Evolutionary conservation across 2,888 invertebrate genomes (phyloP).

Genomic region (Hydrotaea cyrtoneurina): DNA sequence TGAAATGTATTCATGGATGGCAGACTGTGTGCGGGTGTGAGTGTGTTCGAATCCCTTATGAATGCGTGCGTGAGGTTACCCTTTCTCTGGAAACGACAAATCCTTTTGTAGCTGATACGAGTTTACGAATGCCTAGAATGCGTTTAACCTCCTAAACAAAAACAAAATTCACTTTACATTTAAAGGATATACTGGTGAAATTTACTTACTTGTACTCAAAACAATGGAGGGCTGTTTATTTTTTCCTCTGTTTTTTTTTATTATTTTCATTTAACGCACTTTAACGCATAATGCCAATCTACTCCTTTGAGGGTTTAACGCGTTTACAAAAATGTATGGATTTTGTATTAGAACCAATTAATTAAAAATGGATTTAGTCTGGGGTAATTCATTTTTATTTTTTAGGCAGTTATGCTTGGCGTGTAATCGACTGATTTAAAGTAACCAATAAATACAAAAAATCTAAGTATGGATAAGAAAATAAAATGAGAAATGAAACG

Average conservation of each 20-base stretch:
- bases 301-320: conserved; percentile 13
- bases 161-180: neutral
- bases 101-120: conserved; percentile 4
- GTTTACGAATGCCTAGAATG: neutral
- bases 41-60: neutral
- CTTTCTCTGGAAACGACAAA: neutral
- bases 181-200: neutral
- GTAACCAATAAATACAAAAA: no score
- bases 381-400: neutral
- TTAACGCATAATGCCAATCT: conserved; percentile 16
- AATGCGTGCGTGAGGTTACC: neutral
- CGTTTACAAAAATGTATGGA: neutral
- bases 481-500: no score
- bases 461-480: no score
- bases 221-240: neutral
- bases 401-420: neutral
- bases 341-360: neutral
- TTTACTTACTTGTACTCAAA: neutral
- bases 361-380: conserved; percentile 20
- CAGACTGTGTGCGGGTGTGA: neutral
- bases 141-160: neutral
- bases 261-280: conserved; percentile 19
- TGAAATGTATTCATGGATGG: neutral
- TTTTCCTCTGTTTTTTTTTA: neutral
- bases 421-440: no score